phyloP scores from a whole-genome alignment of 2,113 vertebrate genomes.

The Nestor notabilis region DNA sequence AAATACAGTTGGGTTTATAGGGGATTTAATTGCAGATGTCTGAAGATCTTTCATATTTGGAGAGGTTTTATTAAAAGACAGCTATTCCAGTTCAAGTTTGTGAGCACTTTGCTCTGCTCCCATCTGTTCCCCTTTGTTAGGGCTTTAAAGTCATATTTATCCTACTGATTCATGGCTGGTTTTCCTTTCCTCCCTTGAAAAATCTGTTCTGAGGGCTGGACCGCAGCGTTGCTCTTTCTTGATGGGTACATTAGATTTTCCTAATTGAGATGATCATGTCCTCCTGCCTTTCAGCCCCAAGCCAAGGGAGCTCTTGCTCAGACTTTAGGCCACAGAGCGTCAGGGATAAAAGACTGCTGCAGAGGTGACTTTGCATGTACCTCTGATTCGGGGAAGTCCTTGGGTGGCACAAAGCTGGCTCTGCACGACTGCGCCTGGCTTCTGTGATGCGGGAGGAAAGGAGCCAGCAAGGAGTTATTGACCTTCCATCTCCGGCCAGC shows the following conservation, averaged over 20 bases:
- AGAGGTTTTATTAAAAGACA: conserved; percentile 23
- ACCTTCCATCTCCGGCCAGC: not conserved
- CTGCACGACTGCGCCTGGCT: not conserved
- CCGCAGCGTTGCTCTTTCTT: not conserved
- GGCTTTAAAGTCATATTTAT: conserved; percentile 35
- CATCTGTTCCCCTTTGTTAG: conserved; percentile 14
- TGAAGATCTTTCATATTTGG: conserved; percentile 36
- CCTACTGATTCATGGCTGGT: conserved; percentile 4
- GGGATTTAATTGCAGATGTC: conserved; percentile 37
- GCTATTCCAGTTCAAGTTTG: conserved; percentile 38
- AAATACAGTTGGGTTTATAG: conserved; percentile 39
- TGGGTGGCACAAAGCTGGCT: not conserved
- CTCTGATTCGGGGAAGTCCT: not conserved
- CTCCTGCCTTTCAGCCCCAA: not conserved
- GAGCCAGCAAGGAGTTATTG: not conserved
- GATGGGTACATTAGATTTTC: not conserved
- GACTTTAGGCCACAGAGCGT: not conserved
- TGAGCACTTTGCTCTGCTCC: not conserved
- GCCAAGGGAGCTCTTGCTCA: not conserved
- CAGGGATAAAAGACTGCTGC: not conserved
- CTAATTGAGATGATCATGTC: not conserved
- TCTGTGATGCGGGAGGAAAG: accelerated
- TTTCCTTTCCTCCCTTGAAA: not conserved
- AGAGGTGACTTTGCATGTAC: not conserved
- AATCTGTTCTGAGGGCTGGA: not conserved